Base-by-base conservation (phyloP, 2,797 vertebrate species). In the Syngnathus rostellatus region DNA sequence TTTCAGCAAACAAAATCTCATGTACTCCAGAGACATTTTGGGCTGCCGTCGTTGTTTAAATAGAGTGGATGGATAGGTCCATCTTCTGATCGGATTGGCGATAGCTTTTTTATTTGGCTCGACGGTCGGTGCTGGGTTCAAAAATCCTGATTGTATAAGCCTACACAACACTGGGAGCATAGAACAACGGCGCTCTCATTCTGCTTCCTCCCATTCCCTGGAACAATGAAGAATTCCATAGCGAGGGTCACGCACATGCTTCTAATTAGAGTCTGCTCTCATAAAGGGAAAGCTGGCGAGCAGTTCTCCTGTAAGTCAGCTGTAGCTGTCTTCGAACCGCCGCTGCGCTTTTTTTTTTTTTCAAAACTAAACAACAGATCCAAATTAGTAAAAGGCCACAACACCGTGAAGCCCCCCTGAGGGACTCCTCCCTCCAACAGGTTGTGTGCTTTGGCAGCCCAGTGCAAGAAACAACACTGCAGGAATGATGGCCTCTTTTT, bases 191-290 rank as follows among this genome's bases (percentile, higher is more conserved):
- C 54, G 66, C 74, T 72, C 68, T 62, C 48, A 54, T 67, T 58
- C 61, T 48, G 23, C 63, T 68, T 63, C 62, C 37, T 12, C 70
- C 68, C 67, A 63, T 4, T 51, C 62, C 66, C 72, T 63, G 40
- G 76, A 86, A 89, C 87, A 89, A 87, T 83, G 80, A 87, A 79
- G 84, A 82, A 86, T 80, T 86, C 88, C 86, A 83, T 75, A 77
- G 25, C 14, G 40, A 62, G 76, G 77, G 80, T 80, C 79, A 85
- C 84, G 87, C 87, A 91, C 86, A 87, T 69, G 83, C 77, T 90
- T 92, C 88, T 88, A 90, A 90, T 92, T 90, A 90, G 71, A 63
- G 3, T 53, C 50, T 53, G 67, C 66, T 55, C 53, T 67, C 70
- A 64, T 72, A 64, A 70, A 77, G 73, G 55, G 16, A 67, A 25